Base-by-base conservation (phyloP, 2,888 invertebrate genomes). In the Axea sp. region DNA sequence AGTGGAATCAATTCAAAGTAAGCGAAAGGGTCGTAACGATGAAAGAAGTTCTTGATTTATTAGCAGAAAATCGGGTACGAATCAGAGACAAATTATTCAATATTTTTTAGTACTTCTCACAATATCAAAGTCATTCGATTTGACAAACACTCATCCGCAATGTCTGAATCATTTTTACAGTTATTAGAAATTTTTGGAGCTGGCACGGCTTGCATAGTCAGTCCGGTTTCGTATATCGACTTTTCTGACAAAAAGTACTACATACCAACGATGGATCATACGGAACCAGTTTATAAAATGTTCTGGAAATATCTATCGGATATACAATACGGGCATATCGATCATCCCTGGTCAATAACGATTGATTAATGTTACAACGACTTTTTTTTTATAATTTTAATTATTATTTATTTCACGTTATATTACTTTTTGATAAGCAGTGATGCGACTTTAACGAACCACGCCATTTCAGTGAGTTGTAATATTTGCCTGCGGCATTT, bases 161-260 rank as follows among this genome's bases (percentile, higher is more conserved):
- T n/a, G n/a, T n/a, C n/a, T n/a, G n/a, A n/a, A n/a, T 8, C 0
- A 8, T 19, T 3, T 77, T 89, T 90, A 0, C 89, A 98, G 98
- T 88, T 99, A 77, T 87, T 97, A 78, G 99, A 99, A 89, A 91
- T 99, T 88, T 99, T 99, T 88, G 99, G 99, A 64, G 92, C 97
- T n/a, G 99, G 99, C 59, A 99, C 99, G 14, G 99, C 99, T 0
- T 96, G 96, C 80, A 91, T 98, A 41, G 95, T 99, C 9, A 96
- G 95, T 82, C 99, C 99, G 0, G 93, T 99, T 57, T 93, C 94
- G 62, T 91, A 92, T 72, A 95, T 99, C 71, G 91, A 94, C 59
- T 99, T 95, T 88, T 83, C 93, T 78, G 94, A 92, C 2, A 88
- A 91, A 49, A 88, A 91, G 55, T 89, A 94, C 19, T 83, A 90